phyloP scores from a whole-genome alignment of 1,140 invertebrate species.

The Ceratitis capitata region DNA sequence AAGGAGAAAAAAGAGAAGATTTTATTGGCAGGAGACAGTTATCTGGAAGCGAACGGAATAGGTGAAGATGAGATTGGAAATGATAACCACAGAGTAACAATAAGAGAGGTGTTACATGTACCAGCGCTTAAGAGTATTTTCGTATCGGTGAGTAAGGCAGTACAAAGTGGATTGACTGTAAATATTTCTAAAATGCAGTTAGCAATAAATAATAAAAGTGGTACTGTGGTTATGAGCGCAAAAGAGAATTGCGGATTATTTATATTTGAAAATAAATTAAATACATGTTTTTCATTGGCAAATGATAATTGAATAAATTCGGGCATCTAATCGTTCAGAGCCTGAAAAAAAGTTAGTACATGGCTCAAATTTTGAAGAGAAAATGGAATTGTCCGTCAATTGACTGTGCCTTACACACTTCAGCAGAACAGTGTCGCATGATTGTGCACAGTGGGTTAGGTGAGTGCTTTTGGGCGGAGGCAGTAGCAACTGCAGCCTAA shows the following conservation, averaged over 20 bases:
- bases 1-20: too few relatives aligned
- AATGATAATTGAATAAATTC: conserved; percentile 45
- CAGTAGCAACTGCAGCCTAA: conserved; percentile 47
- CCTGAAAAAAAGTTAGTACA: too few relatives aligned
- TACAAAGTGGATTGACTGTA: too few relatives aligned
- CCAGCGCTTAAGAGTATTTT: too few relatives aligned
- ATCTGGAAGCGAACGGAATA: too few relatives aligned
- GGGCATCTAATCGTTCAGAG: conserved; percentile 50
- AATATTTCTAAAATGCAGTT: too few relatives aligned
- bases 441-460: conserved; percentile 50
- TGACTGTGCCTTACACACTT: conserved; percentile 9
- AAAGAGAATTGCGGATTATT: too few relatives aligned
- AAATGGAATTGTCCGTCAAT: background rate
- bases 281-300: background rate
- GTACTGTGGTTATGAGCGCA: background rate
- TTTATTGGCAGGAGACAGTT: too few relatives aligned
- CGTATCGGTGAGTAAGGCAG: too few relatives aligned
- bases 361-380: background rate
- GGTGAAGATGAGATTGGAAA: too few relatives aligned
- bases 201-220: background rate
- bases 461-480: conserved; percentile 64
- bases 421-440: conserved; percentile 19
- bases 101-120: too few relatives aligned
- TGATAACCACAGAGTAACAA: too few relatives aligned
- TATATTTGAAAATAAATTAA: background rate